Evolutionary conservation across 2,113 vertebrate genomes (phyloP), one percentile per base, ranked within the genome.

Genomic region (Microtus montanus): DNA sequence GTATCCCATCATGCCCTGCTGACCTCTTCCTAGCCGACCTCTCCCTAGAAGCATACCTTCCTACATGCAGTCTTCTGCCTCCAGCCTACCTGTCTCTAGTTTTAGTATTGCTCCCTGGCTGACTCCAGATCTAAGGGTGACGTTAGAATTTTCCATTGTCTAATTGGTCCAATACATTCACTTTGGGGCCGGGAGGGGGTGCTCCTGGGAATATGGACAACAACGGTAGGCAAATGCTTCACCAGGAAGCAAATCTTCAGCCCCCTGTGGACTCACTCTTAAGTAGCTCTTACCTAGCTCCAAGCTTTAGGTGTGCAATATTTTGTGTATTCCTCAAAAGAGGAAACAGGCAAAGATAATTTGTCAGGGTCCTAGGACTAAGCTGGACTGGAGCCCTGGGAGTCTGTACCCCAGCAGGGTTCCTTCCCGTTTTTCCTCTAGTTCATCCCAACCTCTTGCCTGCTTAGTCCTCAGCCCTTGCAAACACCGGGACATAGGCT

Each of bases 301-400:
- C 64, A 87, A 94, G 66, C 7, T 41, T 74, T 93, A 71, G 73
- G 54, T 17, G 24, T 64, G 17, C 4, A 38, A 38, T 79, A 93
- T 74, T 87, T 88, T 66, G 78, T 44, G 11, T 41, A 73, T 1
- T 73, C 30, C 44, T 92, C 82, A 75, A 41, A 82, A 74, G 74
- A 92, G 63, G 64, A 90, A 97, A 87, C 52, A 91, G 63, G 64
- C 33, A 33, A 54, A 89, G 74, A 91, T 47, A 92, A 92, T 66
- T 12, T 78, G 78, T 52, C 86, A 84, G n/a, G 52, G 74, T 89
- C 63, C 41, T 12, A 86, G 91, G 30, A 84, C 58, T 80, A 64
- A 78, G 35, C 41, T 54, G 17, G 13, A 68, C 38, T 49, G 61
- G 83, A 71, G 35, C 11, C 38, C 66, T 73, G 8, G 63, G 15